phyloP scores from a whole-genome alignment of 2,888 invertebrate species.

The Fabriciana adippe region DNA sequence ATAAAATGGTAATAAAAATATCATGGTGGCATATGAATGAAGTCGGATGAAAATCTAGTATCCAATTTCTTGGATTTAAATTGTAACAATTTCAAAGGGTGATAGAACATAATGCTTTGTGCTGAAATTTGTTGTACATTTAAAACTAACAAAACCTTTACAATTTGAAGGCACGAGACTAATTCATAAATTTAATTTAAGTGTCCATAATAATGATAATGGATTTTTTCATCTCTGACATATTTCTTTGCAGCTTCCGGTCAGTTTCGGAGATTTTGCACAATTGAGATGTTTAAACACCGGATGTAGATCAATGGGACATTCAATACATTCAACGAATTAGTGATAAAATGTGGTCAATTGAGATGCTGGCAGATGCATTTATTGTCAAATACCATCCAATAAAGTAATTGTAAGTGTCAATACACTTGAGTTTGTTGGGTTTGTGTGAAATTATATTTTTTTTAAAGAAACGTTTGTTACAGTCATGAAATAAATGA shows the following conservation, averaged over 20 bases:
- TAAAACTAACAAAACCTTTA: slow-evolving; percentile 4
- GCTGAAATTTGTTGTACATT: not conserved
- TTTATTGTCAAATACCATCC: slow-evolving; percentile 13
- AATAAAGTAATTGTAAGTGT: slow-evolving; percentile 10
- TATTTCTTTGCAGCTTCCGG: slow-evolving; percentile 45
- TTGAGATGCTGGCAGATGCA: slow-evolving; percentile 15
- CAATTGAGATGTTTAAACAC: slow-evolving; percentile 48
- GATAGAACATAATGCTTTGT: slow-evolving; percentile 11
- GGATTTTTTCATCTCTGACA: not conserved
- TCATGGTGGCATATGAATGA: too few relatives aligned
- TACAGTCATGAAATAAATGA: not conserved
- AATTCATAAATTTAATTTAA: not conserved
- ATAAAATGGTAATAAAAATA: too few relatives aligned
- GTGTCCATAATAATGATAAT: not conserved
- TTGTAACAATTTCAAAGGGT: slow-evolving; percentile 11
- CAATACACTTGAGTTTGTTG: slow-evolving; percentile 17
- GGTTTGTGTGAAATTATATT: slow-evolving; percentile 5
- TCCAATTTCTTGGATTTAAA: too few relatives aligned
- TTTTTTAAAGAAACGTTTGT: not conserved
- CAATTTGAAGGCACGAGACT: slow-evolving; percentile 7
- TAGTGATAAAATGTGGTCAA: slow-evolving; percentile 35
- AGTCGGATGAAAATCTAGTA: too few relatives aligned
- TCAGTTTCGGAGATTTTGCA: slow-evolving; percentile 51
- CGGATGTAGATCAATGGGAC: slow-evolving; percentile 44
- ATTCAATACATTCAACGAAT: slow-evolving; percentile 46